Percentiles rank a stretch among this genome's conserved stretches.
phyloP scores from a whole-genome alignment of 2,113 vertebrate species.

The Planiliza haematocheilus region DNA sequence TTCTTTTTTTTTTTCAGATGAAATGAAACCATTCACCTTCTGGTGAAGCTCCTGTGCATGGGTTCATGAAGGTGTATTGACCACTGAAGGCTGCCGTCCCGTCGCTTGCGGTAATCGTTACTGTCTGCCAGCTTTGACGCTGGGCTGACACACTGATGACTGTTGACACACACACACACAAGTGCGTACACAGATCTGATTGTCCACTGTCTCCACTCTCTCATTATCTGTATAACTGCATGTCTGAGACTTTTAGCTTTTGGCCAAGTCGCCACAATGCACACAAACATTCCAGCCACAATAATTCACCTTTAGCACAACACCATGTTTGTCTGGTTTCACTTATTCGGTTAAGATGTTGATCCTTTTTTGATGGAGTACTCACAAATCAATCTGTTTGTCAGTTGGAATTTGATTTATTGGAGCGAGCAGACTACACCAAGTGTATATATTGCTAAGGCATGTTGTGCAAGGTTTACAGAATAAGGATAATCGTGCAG shows the following conservation, averaged over 20 bases:
- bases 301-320: conserved; percentile 52
- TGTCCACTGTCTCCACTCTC: conserved; percentile 70
- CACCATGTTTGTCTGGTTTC: conserved; percentile 19
- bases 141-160: conserved; percentile 38
- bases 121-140: conserved; percentile 33
- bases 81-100: conserved; percentile 20
- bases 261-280: conserved; percentile 44
- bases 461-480: not conserved
- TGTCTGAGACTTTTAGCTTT: conserved; percentile 73
- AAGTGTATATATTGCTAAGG: not conserved
- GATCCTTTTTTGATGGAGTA: conserved; percentile 5
- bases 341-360: conserved; percentile 46
- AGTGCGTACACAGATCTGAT: conserved; percentile 64
- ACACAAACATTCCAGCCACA: conserved; percentile 69
- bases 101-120: conserved; percentile 19
- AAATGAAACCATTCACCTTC: not conserved
- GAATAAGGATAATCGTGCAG: too few species aligned
- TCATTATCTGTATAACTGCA: conserved; percentile 75
- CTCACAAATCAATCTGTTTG: not conserved
- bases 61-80: conserved; percentile 23
- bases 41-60: not conserved
- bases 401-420: not conserved
- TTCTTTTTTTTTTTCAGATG: conserved; percentile 7
- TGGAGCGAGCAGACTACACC: not conserved
- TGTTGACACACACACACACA: conserved; percentile 26